A percentile compares a stretch with the other conserved stretches of the same genome.
These are phyloP conservation scores for Phlogophora meticulosa DNA, from an alignment of 2,888 invertebrate species.

Conservation along the genomic window DNA sequence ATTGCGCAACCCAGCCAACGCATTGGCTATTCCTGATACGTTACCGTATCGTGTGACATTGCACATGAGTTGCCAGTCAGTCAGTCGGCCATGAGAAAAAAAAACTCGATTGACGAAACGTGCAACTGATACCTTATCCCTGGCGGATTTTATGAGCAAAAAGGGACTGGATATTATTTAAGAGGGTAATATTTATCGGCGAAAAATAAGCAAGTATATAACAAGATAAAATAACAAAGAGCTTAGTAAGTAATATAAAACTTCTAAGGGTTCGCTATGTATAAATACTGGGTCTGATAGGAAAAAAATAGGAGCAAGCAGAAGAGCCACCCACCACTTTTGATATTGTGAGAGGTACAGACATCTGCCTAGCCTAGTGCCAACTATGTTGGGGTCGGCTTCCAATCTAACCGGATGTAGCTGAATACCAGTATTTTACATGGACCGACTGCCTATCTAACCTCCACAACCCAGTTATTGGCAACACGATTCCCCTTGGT, in stretches of 20 bases:
- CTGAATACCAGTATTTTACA: too few species aligned
- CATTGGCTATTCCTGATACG: background rate
- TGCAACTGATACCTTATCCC: conserved; percentile 2
- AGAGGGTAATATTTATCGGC: conserved; percentile 34
- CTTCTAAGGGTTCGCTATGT: conserved; percentile 42
- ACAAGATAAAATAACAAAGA: conserved; percentile 49
- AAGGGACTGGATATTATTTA: conserved; percentile 16
- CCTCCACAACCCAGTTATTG: too few species aligned
- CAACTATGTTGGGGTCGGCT: too few species aligned
- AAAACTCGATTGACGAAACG: conserved; percentile 1
- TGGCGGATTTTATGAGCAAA: conserved; percentile 20
- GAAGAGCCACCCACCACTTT: conserved; percentile 11
- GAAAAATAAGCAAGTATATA: conserved; percentile 44
- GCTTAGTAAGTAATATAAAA: conserved; percentile 46
- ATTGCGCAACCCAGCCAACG: background rate
- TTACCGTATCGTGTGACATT: background rate
- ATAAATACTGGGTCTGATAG: conserved; percentile 30
- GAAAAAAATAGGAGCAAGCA: background rate
- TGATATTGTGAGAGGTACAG: too few species aligned
- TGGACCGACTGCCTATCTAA: too few species aligned
- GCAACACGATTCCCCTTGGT: too few species aligned
- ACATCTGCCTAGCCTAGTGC: too few species aligned
- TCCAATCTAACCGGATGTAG: too few species aligned
- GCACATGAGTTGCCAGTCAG: background rate
- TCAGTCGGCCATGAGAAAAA: background rate